Base-by-base conservation (phyloP, 2,888 invertebrate genomes). In the Drosophila neonasuta region DNA sequence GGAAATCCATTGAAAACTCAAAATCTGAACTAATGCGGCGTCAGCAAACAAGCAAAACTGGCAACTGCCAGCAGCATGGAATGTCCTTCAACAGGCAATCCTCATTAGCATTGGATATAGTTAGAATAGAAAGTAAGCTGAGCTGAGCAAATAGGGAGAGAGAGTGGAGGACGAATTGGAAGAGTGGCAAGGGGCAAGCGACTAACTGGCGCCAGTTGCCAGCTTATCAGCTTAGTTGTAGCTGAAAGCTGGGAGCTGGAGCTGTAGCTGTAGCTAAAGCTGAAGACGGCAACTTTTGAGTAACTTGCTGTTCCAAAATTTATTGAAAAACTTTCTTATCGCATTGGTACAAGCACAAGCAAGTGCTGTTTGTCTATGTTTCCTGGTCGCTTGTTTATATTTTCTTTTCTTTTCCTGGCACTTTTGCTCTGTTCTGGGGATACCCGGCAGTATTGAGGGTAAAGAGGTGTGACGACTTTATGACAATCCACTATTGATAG, bases 251-350 rank as follows among this genome's bases (percentile, higher is more conserved):
- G 39, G 24, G 24, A 54, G 30, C 30, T 54, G 52, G 9, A 52
- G 34, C 34, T 39, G 13, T n/a, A 39, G 17, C 39, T 39, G 39
- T 13, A 39, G 51, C 51, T 29, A 8, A 2, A 54, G 75, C 51
- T 61, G 49, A 57, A 63, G 54, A 63, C 60, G 58, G 68, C 79
- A 81, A 81, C 81, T 84, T 81, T 80, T 78, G 74, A 84, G 76
- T 67, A 72, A 74, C 77, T 79, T 72, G 68, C 79, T 68, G 68
- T 42, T 69, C 61, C 46, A 34, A 71, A 87, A 87, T 83, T 87
- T 85, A 85, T 85, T 86, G 85, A 86, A 86, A 85, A 85, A 87
- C 88, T 85, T 85, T 83, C 87, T 80, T 85, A 83, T 85, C 87
- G 83, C 74, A 79, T 70, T 77, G 71, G 77, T 64, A 73, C 74